phyloP scores from a whole-genome alignment of 2,797 vertebrate species.

The Parotocinclus haroldoi region DNA sequence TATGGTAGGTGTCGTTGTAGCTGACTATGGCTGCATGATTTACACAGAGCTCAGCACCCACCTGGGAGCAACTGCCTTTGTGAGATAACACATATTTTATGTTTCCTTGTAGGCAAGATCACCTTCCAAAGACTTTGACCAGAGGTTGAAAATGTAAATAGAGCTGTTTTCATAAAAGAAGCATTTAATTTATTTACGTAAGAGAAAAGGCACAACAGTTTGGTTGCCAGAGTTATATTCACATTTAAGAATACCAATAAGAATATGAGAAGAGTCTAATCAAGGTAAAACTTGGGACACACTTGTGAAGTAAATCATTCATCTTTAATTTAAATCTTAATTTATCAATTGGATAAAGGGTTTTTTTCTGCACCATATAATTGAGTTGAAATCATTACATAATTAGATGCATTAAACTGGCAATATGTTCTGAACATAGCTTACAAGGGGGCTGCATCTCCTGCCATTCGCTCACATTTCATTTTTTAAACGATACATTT shows the following conservation, averaged over 20 bases:
- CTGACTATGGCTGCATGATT: slow-evolving; percentile 65
- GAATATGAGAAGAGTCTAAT: slow-evolving; percentile 24
- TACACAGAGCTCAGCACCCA: slow-evolving; percentile 60
- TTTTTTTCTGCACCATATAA: slow-evolving; percentile 55
- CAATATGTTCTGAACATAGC: slow-evolving; percentile 61
- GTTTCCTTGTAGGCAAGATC: slow-evolving; percentile 54
- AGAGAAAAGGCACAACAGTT: neutral
- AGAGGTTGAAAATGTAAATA: neutral
- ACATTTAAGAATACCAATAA: neutral
- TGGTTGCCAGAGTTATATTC: neutral
- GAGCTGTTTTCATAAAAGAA: neutral
- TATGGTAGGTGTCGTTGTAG: slow-evolving; percentile 64
- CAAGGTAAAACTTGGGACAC: slow-evolving; percentile 39
- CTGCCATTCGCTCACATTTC: slow-evolving; percentile 61
- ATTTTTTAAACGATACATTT: slow-evolving; percentile 62
- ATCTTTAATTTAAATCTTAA: slow-evolving; percentile 68
- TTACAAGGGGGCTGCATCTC: slow-evolving; percentile 51
- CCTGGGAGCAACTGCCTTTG: slow-evolving; percentile 59
- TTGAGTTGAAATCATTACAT: slow-evolving; percentile 60
- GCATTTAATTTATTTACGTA: neutral
- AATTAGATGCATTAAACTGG: slow-evolving; percentile 63
- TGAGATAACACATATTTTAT: slow-evolving; percentile 52
- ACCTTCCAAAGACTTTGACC: slow-evolving; percentile 21
- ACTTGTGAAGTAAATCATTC: slow-evolving; percentile 35
- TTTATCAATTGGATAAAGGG: slow-evolving; percentile 55